These are phyloP conservation scores for Cassiopea xamachana DNA, from an alignment of 30 jellyfish, hydroid and myxozoan genomes.

Conservation along the genomic window DNA sequence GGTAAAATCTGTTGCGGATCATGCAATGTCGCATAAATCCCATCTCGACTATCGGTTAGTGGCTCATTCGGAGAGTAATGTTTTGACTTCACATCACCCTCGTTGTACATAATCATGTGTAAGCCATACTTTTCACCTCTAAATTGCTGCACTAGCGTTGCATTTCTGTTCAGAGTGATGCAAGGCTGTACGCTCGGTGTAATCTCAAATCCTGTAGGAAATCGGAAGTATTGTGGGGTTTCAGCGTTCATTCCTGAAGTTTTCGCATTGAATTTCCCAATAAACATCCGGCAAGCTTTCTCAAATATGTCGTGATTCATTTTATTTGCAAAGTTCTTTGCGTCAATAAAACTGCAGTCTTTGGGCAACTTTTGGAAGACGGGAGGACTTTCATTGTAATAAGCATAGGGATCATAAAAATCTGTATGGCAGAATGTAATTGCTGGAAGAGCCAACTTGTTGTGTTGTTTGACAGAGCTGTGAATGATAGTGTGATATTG, in stretches of 20 bases:
- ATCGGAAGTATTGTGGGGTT: not conserved
- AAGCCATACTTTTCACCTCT: slow-evolving; percentile 19
- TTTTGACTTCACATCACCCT: not conserved
- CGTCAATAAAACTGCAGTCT: slow-evolving; percentile 26
- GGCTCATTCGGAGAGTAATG: not conserved
- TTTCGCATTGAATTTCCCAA: slow-evolving; percentile 10
- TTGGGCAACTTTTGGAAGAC: slow-evolving; percentile 26
- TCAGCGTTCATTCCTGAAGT: not conserved
- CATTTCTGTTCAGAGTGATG: slow-evolving; percentile 39
- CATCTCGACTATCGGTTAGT: not conserved
- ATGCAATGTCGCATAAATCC: not conserved
- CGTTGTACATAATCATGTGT: slow-evolving; percentile 37
- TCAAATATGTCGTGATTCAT: slow-evolving; percentile 3
- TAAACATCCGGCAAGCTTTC: slow-evolving; percentile 13
- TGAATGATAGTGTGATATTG: too few species aligned
- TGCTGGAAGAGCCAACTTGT: too few species aligned
- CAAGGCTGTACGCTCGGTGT: slow-evolving; percentile 27
- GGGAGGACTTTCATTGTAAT: too few species aligned
- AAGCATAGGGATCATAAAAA: too few species aligned
- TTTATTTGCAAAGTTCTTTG: slow-evolving; percentile 9
- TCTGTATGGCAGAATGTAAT: too few species aligned
- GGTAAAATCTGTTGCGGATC: not conserved
- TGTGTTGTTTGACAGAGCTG: too few species aligned
- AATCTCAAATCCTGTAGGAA: slow-evolving; percentile 17
- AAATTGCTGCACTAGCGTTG: slow-evolving; percentile 11